These are phyloP conservation scores for Pomacea canaliculata DNA, from an alignment of 2,888 invertebrate species.

Conservation along the genomic window DNA sequence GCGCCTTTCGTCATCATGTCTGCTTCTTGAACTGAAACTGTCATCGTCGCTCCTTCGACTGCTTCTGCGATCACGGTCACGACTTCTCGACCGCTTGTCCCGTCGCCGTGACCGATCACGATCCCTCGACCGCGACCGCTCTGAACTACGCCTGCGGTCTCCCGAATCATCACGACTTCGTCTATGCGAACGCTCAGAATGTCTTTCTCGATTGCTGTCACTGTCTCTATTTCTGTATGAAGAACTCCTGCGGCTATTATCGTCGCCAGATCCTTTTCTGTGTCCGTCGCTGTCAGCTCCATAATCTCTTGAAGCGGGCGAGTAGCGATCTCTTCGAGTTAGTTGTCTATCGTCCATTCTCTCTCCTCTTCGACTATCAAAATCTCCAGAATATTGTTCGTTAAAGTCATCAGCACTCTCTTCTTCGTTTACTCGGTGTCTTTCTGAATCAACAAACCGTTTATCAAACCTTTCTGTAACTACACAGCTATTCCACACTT, in stretches of 20 bases:
- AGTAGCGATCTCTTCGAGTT: too few species aligned
- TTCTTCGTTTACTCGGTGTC: too few species aligned
- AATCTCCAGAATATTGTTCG: too few species aligned
- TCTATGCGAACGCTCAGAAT: too few species aligned
- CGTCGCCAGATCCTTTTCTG: too few species aligned
- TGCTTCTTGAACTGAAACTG: background rate
- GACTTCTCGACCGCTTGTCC: background rate
- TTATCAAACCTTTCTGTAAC: background rate
- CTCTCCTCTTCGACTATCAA: background rate
- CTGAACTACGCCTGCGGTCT: background rate
- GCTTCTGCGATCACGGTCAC: conserved; percentile 1
- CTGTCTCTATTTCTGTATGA: too few species aligned
- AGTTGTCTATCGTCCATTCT: background rate
- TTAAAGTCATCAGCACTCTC: too few species aligned
- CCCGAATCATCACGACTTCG: background rate
- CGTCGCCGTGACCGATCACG: background rate
- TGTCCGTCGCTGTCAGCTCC: too few species aligned
- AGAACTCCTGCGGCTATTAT: too few species aligned
- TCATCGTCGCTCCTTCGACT: background rate
- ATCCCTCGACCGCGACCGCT: background rate
- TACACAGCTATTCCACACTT: background rate
- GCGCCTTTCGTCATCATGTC: background rate
- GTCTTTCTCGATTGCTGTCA: too few species aligned
- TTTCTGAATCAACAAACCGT: background rate
- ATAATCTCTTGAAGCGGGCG: too few species aligned